These are phyloP conservation scores for Myotis myotis DNA, from an alignment of 2,797 vertebrate genomes.

Conservation along the genomic window DNA sequence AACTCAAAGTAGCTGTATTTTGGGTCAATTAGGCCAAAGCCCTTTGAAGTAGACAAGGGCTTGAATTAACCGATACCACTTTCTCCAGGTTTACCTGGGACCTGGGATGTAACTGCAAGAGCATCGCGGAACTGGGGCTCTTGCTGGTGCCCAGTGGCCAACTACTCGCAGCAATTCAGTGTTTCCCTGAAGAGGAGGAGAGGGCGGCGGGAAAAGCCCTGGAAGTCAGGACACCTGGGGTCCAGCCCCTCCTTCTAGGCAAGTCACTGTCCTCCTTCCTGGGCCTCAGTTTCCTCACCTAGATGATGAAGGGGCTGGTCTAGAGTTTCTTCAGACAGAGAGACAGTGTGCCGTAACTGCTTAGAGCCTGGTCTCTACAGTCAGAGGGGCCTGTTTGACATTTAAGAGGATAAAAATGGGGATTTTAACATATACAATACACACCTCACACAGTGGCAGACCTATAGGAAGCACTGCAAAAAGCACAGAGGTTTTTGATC, in stretches of 20 bases:
- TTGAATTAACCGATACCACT: not conserved
- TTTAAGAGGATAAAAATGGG: not conserved
- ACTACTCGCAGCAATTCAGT: not conserved
- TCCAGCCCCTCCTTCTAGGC: not conserved
- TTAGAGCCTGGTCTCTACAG: not conserved
- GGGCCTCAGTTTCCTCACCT: conserved; percentile 30
- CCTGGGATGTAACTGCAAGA: not conserved
- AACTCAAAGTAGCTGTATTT: not conserved
- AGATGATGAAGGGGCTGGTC: not conserved
- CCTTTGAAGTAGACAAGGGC: not conserved
- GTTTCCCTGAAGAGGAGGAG: not conserved
- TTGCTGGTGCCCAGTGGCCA: not conserved
- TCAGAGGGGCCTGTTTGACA: not conserved
- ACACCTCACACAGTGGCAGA: not conserved
- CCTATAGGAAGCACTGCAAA: not conserved
- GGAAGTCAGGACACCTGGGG: not conserved
- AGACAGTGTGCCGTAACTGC: not conserved
- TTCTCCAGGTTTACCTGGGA: not conserved
- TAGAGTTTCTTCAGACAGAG: not conserved
- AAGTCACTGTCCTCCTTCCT: not conserved
- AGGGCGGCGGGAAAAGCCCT: not conserved
- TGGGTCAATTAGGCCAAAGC: not conserved
- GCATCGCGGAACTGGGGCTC: not conserved
- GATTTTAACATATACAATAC: not conserved
- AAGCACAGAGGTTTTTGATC: not conserved